These are phyloP conservation scores for Rynchops niger DNA, from an alignment of 2,113 vertebrate species.

Conservation along the genomic window DNA sequence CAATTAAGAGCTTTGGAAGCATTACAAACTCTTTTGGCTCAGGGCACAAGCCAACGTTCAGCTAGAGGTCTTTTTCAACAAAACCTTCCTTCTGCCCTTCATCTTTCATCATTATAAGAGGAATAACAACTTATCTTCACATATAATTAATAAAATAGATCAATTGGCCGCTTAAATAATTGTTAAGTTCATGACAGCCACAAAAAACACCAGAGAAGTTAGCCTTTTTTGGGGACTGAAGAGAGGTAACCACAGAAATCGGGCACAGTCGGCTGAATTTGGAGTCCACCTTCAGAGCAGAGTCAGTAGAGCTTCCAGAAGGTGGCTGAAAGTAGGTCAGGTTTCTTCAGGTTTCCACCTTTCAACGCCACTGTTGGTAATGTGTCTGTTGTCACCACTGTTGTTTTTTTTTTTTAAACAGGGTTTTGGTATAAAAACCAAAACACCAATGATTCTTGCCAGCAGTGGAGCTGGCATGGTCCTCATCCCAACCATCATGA, in stretches of 20 bases:
- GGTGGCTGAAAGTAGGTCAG: not conserved
- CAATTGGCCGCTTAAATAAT: not conserved
- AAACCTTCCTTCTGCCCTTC: not conserved
- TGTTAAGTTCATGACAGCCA: not conserved
- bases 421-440: not conserved
- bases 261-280: not conserved
- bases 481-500: not conserved
- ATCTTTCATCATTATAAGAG: not conserved
- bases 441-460: not conserved
- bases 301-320: not conserved
- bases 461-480: not conserved
- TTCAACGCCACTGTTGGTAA: not conserved
- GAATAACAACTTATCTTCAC: not conserved
- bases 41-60: not conserved
- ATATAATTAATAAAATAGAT: not conserved
- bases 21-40: not conserved
- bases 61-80: not conserved
- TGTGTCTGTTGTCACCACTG: not conserved
- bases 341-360: not conserved
- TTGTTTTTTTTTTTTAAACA: not conserved
- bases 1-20: not conserved
- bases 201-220: not conserved
- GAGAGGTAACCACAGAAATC: not conserved
- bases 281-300: not conserved
- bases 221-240: not conserved